phyloP scores from a whole-genome alignment of 2,797 vertebrate species.

The Helarctos malayanus region DNA sequence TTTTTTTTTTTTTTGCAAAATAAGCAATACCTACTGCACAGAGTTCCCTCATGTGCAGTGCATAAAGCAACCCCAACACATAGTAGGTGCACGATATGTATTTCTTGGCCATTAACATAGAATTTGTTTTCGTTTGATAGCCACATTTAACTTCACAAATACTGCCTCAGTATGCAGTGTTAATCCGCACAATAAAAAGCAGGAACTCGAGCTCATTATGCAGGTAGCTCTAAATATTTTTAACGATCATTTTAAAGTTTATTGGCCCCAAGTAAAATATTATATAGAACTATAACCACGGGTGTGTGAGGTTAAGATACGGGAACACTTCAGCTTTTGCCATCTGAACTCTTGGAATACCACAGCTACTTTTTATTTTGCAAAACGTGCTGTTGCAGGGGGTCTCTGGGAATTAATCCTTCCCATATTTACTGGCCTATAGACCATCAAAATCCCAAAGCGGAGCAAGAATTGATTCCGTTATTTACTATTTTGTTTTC shows the following conservation, averaged over 20 bases:
- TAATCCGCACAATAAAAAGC: constrained; percentile 34
- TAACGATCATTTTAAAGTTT: neutral
- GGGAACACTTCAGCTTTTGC: neutral
- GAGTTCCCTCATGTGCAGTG: neutral
- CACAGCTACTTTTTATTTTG: neutral
- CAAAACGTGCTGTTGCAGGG: neutral
- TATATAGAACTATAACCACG: neutral
- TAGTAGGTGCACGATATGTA: neutral
- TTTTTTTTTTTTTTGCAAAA: neutral
- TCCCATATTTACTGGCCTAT: neutral
- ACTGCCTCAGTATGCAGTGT: neutral
- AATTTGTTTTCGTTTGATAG: neutral
- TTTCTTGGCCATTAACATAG: neutral
- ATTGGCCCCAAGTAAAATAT: constrained; percentile 50
- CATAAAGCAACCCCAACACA: neutral
- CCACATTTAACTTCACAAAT: constrained; percentile 30
- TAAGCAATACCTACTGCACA: neutral
- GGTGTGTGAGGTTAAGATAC: neutral
- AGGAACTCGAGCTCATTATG: constrained; percentile 13
- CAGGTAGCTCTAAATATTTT: constrained; percentile 53
- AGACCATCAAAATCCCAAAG: neutral
- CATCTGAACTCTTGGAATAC: constrained; percentile 42
- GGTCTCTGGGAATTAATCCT: neutral
- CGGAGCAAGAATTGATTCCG: neutral
- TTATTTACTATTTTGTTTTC: neutral